These are phyloP conservation scores for Oscheius sp. DNA, from an alignment of 2,888 invertebrate species.

Conservation along the genomic window DNA sequence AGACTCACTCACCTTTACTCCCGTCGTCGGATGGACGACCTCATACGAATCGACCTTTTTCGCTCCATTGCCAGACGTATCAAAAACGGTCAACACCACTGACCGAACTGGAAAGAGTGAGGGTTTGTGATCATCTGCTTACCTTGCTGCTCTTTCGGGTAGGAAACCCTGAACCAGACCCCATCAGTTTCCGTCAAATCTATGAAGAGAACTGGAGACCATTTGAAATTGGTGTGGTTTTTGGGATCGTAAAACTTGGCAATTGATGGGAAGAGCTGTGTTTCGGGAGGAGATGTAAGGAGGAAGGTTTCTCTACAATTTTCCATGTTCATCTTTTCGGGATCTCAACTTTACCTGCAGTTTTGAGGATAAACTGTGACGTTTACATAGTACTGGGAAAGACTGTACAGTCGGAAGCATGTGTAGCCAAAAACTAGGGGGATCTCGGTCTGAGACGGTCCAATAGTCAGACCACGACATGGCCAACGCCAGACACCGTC, in stretches of 20 bases:
- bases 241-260: constrained; percentile 37
- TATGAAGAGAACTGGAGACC: constrained; percentile 62
- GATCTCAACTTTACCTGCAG: constrained; percentile 42
- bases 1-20: constrained; percentile 19
- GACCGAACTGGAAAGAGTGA: constrained; percentile 3
- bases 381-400: constrained; percentile 59
- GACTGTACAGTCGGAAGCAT: constrained; percentile 61
- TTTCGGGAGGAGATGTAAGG: constrained; percentile 47
- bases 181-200: constrained; percentile 52
- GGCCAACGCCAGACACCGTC: constrained; percentile 36
- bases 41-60: constrained; percentile 28
- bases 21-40: constrained; percentile 14
- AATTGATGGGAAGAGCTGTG: constrained; percentile 54
- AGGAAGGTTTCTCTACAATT: constrained; percentile 41
- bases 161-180: constrained; percentile 46
- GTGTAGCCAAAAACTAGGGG: constrained; percentile 55
- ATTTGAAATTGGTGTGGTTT: constrained; percentile 25
- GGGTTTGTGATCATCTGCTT: neutral
- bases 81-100: constrained; percentile 9
- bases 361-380: constrained; percentile 58
- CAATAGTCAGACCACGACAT: constrained; percentile 19
- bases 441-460: neutral
- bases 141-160: constrained; percentile 12
- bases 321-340: neutral
- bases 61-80: constrained; percentile 2